A percentile compares a stretch with the other conserved stretches of the same genome.
Evolutionary conservation across 2,113 vertebrate species (phyloP).

Genomic region (Ovis canadensis): DNA sequence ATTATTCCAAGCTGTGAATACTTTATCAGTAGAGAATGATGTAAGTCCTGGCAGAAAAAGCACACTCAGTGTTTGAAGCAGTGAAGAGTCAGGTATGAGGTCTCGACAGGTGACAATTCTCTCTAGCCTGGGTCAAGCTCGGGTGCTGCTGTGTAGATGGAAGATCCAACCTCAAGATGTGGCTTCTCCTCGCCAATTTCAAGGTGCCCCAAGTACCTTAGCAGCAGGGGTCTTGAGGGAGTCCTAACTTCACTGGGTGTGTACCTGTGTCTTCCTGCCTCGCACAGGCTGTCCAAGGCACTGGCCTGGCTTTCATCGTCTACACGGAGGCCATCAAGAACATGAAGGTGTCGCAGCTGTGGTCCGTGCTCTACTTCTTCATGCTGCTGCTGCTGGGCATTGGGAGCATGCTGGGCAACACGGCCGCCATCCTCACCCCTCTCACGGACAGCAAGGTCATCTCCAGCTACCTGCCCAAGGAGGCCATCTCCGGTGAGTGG

Average conservation of each 20-base stretch:
- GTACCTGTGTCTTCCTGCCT: background rate
- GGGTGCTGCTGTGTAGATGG: background rate
- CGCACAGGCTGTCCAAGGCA: conserved; percentile 90
- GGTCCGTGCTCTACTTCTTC: conserved; percentile 92
- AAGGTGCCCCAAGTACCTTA: background rate
- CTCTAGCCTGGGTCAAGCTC: fast-evolving
- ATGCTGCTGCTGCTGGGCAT: conserved; percentile 94
- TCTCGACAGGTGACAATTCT: background rate
- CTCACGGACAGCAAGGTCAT: conserved; percentile 85
- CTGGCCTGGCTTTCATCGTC: conserved; percentile 93
- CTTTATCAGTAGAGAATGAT: background rate
- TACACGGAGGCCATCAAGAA: conserved; percentile 95
- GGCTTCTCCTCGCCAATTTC: background rate
- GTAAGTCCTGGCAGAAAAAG: background rate
- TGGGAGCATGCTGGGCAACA: conserved; percentile 96
- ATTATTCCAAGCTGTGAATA: background rate
- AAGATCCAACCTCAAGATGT: background rate
- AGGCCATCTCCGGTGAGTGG: conserved; percentile 86
- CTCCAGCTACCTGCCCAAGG: conserved; percentile 79
- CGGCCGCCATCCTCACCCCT: conserved; percentile 90
- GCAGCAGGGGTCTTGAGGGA: fast-evolving
- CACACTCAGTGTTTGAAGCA: background rate
- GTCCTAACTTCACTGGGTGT: fast-evolving
- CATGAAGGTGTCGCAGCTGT: conserved; percentile 93
- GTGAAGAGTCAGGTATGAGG: fast-evolving